Base-by-base conservation (phyloP, 1,140 invertebrate species). In the Euura lappo region DNA sequence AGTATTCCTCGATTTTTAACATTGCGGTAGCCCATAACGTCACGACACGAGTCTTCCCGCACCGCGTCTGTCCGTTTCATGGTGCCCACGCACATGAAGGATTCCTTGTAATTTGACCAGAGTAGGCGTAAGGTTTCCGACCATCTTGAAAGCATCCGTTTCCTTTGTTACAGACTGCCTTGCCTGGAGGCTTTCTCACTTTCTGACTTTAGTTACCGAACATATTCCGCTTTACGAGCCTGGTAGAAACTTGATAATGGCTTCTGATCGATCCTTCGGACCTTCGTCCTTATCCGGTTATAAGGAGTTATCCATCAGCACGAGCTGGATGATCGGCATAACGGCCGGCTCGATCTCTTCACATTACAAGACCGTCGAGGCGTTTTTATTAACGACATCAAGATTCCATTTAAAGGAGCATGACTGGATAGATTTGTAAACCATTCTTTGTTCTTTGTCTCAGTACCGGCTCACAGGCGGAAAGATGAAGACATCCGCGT, bases 91-190 rank as follows among this genome's bases (percentile, higher is more conserved):
- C 51, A n/a, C 13, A n/a, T 6, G 51, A 11, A 60, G 3, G 13
- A 60, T 60, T 60, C 51, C 51, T 60, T n/a, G 51, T 60, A 60
- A 60, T 60, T 60, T 60, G 51, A 60, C 13, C 51, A 11, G 51
- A 60, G 51, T 60, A 60, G 51, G 51, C 51, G 51, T 60, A 60
- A 11, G 13, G 8, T 60, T 60, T 60, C 51, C 51, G 51, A 60
- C 8, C 3, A 60, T 60, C 13, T 60, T 60, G 51, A 60, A n/a
- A 60, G 13, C 51, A n/a, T 60, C 51, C 51, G 51, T 60, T 60
- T 60, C 13, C 51, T 60, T 60, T 60, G 6, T 60, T 60, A n/a
- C 3, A 5, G 3, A 11, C 3, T 60, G 13, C 5, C 10, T 11
- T 11, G 8, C 51, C 3, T n/a, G 10, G 51, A 6, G 51, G 51